Base-by-base conservation (phyloP, 2,113 vertebrate genomes). In the Halichoeres trimaculatus region DNA sequence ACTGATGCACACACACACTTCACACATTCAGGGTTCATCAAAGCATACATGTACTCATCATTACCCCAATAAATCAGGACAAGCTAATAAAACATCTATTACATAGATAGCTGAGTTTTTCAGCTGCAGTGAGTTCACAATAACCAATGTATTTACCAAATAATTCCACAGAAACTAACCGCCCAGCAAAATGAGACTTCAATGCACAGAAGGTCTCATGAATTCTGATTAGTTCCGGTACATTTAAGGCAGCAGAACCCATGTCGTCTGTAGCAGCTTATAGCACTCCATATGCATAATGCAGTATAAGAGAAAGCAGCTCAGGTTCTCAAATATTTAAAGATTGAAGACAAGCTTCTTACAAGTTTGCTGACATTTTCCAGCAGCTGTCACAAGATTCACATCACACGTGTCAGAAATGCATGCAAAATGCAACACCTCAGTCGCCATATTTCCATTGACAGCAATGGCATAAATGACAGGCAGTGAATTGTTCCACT, bases 31-130 rank as follows among this genome's bases (percentile, higher is more conserved):
- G 16, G 1, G 14, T 26, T 58, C 61, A 50, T 13, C 45, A 34
- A 64, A 12, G 20, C 70, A 22, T 20, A 55, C 45, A 22, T 50
- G 35, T 56, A 10, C 45, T 61, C 48, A 26, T 19, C 30, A 68
- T 61, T 36, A 60, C 16, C 53, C 53, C 50, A 53, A 72, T 77
- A 75, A 67, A 64, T 78, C 41, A 65, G n/a, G 34, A 48, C 51
- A 26, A 67, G 38, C 60, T 50, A 64, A 83, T 70, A 52, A 84
- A 80, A 68, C 41, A 70, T 56, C 43, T 20, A 78, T 76, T 70
- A 78, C 19, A 82, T 7, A 58, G 70, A 74, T 40, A 48, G 23
- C 14, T 24, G 34, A 35, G 61, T 47, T 43, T 59, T 74, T 20
- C 16, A 35, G 26, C 45, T 40, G 13, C 36, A 20, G 52, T 76